Conservation (phyloP, 2,797 vertebrate species). For the Dipus sagitta region DNA sequence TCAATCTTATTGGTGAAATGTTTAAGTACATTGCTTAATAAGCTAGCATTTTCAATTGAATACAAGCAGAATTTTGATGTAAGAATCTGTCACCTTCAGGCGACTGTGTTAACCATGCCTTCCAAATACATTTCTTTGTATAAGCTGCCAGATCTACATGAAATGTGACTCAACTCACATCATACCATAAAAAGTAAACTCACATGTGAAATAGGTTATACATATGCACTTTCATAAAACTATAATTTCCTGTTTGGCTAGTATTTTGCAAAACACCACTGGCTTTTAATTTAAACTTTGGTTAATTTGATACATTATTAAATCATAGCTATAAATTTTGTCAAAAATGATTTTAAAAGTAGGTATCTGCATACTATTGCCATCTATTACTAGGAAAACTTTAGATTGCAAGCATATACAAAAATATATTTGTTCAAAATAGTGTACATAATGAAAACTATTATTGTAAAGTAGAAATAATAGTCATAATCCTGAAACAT, state of each 20-base stretch:
- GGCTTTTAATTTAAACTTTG: neutral
- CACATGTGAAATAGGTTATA: too few relatives aligned
- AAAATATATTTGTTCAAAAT: neutral
- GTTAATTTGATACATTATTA: neutral
- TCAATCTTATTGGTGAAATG: conserved; percentile 19
- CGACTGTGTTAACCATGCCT: neutral
- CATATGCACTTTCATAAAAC: neutral
- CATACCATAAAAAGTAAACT: too few relatives aligned
- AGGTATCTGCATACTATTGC: neutral
- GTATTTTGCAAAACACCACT: neutral
- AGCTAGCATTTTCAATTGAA: conserved; percentile 25
- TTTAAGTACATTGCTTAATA: conserved; percentile 24
- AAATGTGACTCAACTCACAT: neutral
- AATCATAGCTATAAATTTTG: neutral
- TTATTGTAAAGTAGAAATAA: neutral
- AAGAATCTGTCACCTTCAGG: neutral
- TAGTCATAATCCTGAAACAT: neutral
- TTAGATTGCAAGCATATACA: neutral
- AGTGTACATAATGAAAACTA: neutral
- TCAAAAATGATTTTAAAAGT: neutral
- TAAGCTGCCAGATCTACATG: neutral
- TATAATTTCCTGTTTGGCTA: conserved; percentile 12
- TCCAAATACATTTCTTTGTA: conserved; percentile 39
- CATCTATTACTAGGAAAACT: neutral
- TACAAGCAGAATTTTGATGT: neutral